Evolutionary conservation across 2,888 invertebrate species (phyloP), one percentile per base, ranked within the genome.

Genomic region (Antheraea assamensis): DNA sequence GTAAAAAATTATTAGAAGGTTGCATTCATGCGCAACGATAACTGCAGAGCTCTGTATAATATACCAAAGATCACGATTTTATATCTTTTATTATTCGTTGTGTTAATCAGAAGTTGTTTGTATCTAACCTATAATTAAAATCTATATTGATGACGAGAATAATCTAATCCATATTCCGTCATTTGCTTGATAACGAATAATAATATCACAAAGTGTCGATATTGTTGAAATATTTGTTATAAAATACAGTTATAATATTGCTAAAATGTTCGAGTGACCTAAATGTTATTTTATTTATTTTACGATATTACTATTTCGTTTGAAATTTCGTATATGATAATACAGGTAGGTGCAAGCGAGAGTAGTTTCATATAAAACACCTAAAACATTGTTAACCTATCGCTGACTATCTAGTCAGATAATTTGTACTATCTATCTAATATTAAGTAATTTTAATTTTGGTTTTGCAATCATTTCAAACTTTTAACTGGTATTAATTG

Each of bases 151-250:
- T 72, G 76, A 76, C 76, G 75, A 68, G 71, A 31, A 73, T 75
- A 78, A 82, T 81, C 83, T 81, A 76, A 80, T 79, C 82, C 75
- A 61, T 30, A 74, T 74, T 75, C 61, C 61, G 30, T 72, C 71
- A 70, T 73, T 75, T 68, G 68, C 15, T 68, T 68, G 68, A 68
- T 68, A 64, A 64, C 27, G 61, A 27, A 27, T 17, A 64, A 27
- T 17, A 64, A 30, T 64, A 64, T 64, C 61, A 64, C 61, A 5
- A 64, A 30, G 27, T 19, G 61, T 61, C 15, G 61, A 64, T 64
- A 64, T 64, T 64, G 30, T 27, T 64, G 61, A 30, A 64, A 27
- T 27, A 64, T 27, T 24, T 61, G 15, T 61, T 64, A 27, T 64
- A 64, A 58, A 27, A 64, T 64, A 13, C 30, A 30, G 17, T 17